Base-by-base conservation (phyloP, 2,113 vertebrate species). In the Bubo blakistoni region DNA sequence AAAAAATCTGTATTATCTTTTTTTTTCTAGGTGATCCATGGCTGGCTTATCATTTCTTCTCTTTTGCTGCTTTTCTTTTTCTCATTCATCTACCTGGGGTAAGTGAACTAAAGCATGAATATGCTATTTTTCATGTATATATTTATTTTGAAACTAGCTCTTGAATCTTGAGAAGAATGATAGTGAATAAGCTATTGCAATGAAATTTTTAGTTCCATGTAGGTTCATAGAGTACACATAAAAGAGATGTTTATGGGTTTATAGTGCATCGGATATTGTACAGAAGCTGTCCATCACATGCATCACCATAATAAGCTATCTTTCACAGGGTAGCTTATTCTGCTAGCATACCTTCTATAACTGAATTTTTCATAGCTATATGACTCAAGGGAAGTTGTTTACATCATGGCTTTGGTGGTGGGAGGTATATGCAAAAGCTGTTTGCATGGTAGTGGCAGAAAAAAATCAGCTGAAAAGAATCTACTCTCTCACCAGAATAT, bases 21-120 rank as follows among this genome's bases (percentile, higher is more conserved):
- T 78, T 87, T 92, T 92, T 77, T 88, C 47, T 95, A 99, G 99
- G 99, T 99, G 93, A 99, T 99, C 96, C 99, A 99, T 93, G 99
- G 98, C 81, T 99, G 99, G 99, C 98, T 99, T 92, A 99, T 99
- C 70, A 97, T 99, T 98, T 99, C 99, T 94, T 99, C 99, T 81
- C 98, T 99, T 34, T 98, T 99, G 85, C 97, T 99, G 92, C 99
- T 99, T 59, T 99, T 99, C 98, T 99, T 99, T 98, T 99, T 99
- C 97, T 99, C 99, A 81, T 99, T 98, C 96, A 99, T 99, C 98
- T 99, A 99, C 96, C 98, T 99, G 96, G 99, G 99, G 99, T 99
- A 98, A 99, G 99, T 98, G 26, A 51, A 59, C 7, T 81, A 47
- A 84, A 82, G 5, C 34, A 51, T 86, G 89, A 63, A 27, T 90